These are phyloP conservation scores for Pseudomyrmex concolor DNA, from an alignment of 1,140 invertebrate genomes.

Conservation along the genomic window DNA sequence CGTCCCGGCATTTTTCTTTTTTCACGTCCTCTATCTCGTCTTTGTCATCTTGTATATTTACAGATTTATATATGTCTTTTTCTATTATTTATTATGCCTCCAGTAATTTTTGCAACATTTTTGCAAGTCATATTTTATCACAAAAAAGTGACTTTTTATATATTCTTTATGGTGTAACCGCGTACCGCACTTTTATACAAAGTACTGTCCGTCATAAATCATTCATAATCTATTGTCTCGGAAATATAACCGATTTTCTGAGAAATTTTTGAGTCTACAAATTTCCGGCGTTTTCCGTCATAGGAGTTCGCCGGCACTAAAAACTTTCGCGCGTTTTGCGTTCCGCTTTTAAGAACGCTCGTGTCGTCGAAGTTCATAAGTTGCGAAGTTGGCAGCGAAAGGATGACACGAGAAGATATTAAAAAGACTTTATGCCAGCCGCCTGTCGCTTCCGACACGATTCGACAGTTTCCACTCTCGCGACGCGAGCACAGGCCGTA, in stretches of 20 bases:
- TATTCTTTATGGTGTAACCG: too few species aligned
- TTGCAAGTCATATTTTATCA: too few species aligned
- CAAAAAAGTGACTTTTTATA: too few species aligned
- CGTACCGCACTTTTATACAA: background rate
- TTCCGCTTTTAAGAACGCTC: constrained; percentile 40
- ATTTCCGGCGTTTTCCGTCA: constrained; percentile 21
- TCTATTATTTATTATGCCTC: constrained; percentile 7
- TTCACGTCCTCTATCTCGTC: constrained; percentile 13
- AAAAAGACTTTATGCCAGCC: constrained; percentile 60
- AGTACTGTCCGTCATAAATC: background rate
- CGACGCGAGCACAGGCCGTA: constrained; percentile 14
- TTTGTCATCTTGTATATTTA: background rate
- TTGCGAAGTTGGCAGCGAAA: constrained; percentile 55
- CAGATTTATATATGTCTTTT: constrained; percentile 5
- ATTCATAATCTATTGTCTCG: too few species aligned
- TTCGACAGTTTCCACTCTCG: constrained; percentile 53
- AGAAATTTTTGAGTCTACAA: background rate
- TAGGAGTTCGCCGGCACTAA: constrained; percentile 22
- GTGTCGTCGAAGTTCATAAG: constrained; percentile 58
- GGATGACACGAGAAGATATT: constrained; percentile 59
- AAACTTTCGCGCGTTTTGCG: constrained; percentile 47
- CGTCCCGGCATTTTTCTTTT: constrained; percentile 30
- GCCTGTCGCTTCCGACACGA: constrained; percentile 45
- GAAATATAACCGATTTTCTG: background rate
- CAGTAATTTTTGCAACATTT: too few species aligned